Evolutionary conservation across 1,140 invertebrate genomes (phyloP).

Genomic region (Pseudomyrmex cubaensis): DNA sequence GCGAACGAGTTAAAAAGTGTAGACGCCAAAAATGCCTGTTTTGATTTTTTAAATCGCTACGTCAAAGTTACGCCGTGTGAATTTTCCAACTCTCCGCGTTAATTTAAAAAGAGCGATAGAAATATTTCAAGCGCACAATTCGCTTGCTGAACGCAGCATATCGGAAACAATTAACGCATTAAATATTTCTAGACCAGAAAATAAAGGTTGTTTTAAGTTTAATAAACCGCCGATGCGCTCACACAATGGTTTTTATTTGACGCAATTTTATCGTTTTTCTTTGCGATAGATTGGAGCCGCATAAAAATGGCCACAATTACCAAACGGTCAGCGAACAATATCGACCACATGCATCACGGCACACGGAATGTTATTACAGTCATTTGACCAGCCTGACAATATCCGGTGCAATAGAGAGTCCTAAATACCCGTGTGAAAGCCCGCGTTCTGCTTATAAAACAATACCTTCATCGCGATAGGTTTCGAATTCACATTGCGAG

Average conservation of each 20-base stretch:
- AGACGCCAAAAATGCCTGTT: too few relatives aligned
- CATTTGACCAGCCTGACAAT: constrained; percentile 42
- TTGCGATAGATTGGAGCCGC: neutral
- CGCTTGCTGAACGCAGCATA: neutral
- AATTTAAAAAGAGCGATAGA: neutral
- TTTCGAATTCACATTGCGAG: constrained; percentile 15
- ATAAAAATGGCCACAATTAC: constrained; percentile 45
- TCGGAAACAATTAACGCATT: neutral
- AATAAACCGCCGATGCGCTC: neutral
- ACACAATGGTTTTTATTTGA: neutral
- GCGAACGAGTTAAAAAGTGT: too few relatives aligned
- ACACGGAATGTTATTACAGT: constrained; percentile 48
- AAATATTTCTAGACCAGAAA: neutral
- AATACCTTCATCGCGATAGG: constrained; percentile 47
- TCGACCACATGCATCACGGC: constrained; percentile 16
- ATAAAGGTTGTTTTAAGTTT: neutral
- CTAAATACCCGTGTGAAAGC: constrained; percentile 55
- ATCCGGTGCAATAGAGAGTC: constrained; percentile 45
- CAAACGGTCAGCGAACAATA: constrained; percentile 37
- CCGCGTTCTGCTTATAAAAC: constrained; percentile 40
- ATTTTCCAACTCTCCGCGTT: neutral
- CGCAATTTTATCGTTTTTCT: constrained; percentile 9
- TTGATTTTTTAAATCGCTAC: too few relatives aligned
- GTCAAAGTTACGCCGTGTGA: too few relatives aligned
- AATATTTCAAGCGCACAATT: neutral